Conservation (phyloP, 30 jellyfish, hydroid and myxozoan species). For the Cassiopea andromeda region DNA sequence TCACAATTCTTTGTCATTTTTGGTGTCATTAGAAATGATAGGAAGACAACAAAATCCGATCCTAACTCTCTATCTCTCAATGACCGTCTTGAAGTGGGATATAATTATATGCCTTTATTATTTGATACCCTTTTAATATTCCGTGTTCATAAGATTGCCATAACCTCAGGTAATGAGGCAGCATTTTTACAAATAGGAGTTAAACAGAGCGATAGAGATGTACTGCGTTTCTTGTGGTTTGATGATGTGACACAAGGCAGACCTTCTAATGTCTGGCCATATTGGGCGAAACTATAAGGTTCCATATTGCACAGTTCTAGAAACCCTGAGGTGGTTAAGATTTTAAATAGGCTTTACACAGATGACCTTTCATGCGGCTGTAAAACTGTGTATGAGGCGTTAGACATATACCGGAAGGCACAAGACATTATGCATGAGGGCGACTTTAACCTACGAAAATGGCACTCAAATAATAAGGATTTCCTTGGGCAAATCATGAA, state of each 20-base stretch:
- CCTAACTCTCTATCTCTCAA: slow-evolving; percentile 25
- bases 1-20: slow-evolving; percentile 47
- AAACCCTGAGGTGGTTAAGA: background rate
- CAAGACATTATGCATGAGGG: slow-evolving; percentile 44
- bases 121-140: slow-evolving; percentile 64
- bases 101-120: slow-evolving; percentile 43
- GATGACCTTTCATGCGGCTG: slow-evolving; percentile 51
- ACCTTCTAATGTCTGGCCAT: slow-evolving; percentile 36
- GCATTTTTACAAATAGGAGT: slow-evolving; percentile 54
- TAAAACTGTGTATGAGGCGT: slow-evolving; percentile 33
- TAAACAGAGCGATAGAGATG: slow-evolving; percentile 32
- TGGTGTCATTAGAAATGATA: slow-evolving; percentile 55
- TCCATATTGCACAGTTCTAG: background rate
- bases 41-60: slow-evolving; percentile 34
- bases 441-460: slow-evolving; percentile 47
- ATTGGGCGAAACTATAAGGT: slow-evolving; percentile 36
- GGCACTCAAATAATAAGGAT: slow-evolving; percentile 51
- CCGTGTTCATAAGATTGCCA: slow-evolving; percentile 45
- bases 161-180: slow-evolving; percentile 61
- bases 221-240: slow-evolving; percentile 63
- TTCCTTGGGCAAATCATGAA: background rate
- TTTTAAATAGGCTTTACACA: background rate
- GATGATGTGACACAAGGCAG: slow-evolving; percentile 15
- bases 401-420: slow-evolving; percentile 4
- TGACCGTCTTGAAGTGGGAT: slow-evolving; percentile 51